A percentile compares a stretch with the other conserved stretches of the same genome.
phyloP scores from a whole-genome alignment of 2,113 vertebrate species.

The Piaya cayana region DNA sequence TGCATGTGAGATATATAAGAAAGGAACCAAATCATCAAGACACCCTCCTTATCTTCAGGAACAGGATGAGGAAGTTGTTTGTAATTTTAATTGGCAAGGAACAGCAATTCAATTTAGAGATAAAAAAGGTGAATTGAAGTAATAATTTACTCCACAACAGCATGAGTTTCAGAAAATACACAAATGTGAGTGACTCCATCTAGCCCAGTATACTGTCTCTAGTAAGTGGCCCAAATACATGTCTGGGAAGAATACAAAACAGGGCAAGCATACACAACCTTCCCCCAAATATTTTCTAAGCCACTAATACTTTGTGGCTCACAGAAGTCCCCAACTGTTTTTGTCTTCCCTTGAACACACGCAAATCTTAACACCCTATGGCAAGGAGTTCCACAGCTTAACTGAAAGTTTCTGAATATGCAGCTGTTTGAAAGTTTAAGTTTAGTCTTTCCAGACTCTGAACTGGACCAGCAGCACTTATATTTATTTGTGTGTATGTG shows the following conservation, averaged over 20 bases:
- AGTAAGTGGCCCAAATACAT: neutral
- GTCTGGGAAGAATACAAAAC: neutral
- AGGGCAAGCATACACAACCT: neutral
- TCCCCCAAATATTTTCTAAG: neutral
- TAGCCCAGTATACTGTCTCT: neutral
- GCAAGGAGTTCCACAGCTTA: neutral
- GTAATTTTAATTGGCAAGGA: neutral
- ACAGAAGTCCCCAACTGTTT: neutral
- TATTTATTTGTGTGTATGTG: neutral
- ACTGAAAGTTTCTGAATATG: neutral
- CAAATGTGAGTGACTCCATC: neutral
- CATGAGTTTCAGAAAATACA: neutral
- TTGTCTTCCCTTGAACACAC: neutral
- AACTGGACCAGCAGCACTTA: neutral
- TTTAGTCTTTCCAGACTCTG: neutral
- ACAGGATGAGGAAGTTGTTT: neutral
- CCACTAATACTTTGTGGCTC: neutral
- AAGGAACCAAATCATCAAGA: neutral
- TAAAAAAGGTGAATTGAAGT: neutral
- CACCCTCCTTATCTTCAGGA: neutral
- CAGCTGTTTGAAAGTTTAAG: neutral
- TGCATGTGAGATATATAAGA: neutral
- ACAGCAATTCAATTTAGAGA: neutral
- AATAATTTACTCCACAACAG: neutral
- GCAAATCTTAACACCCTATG: neutral